Conservation (phyloP, 1,140 invertebrate species). For the Lordiphosa mommai region DNA sequence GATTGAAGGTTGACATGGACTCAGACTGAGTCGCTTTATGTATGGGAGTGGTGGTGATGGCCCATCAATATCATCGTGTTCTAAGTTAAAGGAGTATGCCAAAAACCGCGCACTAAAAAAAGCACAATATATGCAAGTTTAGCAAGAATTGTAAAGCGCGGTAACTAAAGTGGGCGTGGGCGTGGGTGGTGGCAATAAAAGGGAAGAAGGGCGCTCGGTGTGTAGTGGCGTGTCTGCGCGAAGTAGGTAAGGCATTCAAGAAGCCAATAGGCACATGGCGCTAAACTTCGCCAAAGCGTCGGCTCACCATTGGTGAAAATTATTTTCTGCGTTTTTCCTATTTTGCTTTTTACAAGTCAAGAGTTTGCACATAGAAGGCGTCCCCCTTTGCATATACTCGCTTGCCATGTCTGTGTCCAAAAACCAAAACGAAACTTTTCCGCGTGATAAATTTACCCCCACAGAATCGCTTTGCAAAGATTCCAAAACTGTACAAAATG, state of each 20-base stretch:
- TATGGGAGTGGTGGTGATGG: too few relatives aligned
- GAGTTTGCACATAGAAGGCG: not conserved
- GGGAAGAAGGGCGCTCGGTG: not conserved
- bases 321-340: conserved; percentile 34
- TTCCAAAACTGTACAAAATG: too few relatives aligned
- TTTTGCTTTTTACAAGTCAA: conserved; percentile 10
- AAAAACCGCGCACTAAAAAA: not conserved
- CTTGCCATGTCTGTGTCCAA: not conserved
- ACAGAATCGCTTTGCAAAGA: not conserved
- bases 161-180: not conserved
- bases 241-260: conserved; percentile 9
- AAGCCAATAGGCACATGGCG: conserved; percentile 47
- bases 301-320: conserved; percentile 43
- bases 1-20: too few relatives aligned
- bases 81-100: not conserved
- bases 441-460: not conserved
- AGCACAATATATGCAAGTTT: conserved; percentile 4
- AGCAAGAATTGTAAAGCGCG: conserved; percentile 8
- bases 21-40: too few relatives aligned
- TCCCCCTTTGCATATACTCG: not conserved
- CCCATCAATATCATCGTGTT: not conserved
- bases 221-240: not conserved
- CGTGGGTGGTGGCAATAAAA: not conserved
- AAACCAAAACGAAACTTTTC: conserved; percentile 3
- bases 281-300: conserved; percentile 4